Percentiles rank a stretch among this genome's conserved stretches.
phyloP scores from a whole-genome alignment of 2,113 vertebrate genomes.

The Acrocephalus kingi region DNA sequence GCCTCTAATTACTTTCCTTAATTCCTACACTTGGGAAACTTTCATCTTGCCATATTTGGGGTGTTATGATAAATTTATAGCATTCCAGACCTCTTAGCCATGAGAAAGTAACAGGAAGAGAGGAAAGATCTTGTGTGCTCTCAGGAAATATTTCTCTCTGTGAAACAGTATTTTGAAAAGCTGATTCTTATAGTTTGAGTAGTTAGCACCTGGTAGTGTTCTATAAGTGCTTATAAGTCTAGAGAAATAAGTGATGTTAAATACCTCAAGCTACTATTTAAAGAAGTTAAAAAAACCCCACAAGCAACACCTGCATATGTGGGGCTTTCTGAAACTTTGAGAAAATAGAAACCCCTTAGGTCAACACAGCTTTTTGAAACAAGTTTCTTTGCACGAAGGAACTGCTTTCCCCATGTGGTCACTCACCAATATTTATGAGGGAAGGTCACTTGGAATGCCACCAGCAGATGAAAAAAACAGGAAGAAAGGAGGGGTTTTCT shows the following conservation, averaged over 20 bases:
- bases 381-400: conserved; percentile 16
- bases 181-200: background rate
- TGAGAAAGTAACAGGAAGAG: background rate
- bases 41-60: background rate
- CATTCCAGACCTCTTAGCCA: background rate
- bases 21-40: background rate
- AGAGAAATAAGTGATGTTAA: background rate
- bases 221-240: background rate
- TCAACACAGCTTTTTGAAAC: conserved; percentile 18
- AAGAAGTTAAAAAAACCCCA: background rate
- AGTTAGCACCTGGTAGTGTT: background rate
- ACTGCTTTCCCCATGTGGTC: conserved; percentile 48
- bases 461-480: conserved; percentile 45
- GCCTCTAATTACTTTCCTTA: background rate
- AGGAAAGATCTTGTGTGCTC: background rate
- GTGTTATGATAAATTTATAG: background rate
- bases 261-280: conserved; percentile 1
- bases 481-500: conserved; percentile 46
- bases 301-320: background rate
- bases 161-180: background rate
- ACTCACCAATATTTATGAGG: conserved; percentile 71
- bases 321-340: background rate
- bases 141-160: background rate
- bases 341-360: background rate
- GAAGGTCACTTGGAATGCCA: conserved; percentile 76